phyloP scores from a whole-genome alignment of 2,888 invertebrate species.

The Dascillus cervinus region DNA sequence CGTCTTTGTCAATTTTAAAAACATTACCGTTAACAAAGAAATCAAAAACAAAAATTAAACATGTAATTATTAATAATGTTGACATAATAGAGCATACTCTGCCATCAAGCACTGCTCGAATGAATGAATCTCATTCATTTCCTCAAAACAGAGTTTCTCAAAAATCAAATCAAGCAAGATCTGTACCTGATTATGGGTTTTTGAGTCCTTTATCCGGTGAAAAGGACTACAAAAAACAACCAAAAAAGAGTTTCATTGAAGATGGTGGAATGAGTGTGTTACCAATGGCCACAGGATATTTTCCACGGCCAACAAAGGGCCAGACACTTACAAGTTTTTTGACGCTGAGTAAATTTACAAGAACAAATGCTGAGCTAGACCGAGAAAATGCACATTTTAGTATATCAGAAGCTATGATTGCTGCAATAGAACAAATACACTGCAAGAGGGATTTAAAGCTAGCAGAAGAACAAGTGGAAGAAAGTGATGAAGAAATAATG shows the following conservation, averaged over 20 bases:
- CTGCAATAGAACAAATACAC: constrained; percentile 69
- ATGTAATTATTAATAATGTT: constrained; percentile 34
- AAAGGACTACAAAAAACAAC: constrained; percentile 42
- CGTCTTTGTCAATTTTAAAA: constrained; percentile 1
- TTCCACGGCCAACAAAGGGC: constrained; percentile 56
- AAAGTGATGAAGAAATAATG: constrained; percentile 60
- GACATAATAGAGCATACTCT: constrained; percentile 38
- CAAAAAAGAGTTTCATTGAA: constrained; percentile 52
- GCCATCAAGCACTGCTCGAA: constrained; percentile 28
- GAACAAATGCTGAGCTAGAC: constrained; percentile 68
- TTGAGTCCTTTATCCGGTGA: constrained; percentile 37
- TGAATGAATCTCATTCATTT: constrained; percentile 24
- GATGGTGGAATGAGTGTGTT: constrained; percentile 51
- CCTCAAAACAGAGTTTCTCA: constrained; percentile 19
- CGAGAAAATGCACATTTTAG: constrained; percentile 82
- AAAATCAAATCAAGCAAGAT: constrained; percentile 27
- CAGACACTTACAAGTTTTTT: constrained; percentile 68
- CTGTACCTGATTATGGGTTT: constrained; percentile 36
- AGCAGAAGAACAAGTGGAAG: constrained; percentile 46
- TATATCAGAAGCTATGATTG: constrained; percentile 75
- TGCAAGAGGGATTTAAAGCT: constrained; percentile 48
- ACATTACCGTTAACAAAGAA: constrained; percentile 2
- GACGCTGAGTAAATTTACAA: constrained; percentile 61
- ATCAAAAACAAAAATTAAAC: constrained; percentile 18
- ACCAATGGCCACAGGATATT: constrained; percentile 52